Conservation (phyloP, 2,797 vertebrate species). For the Hyperoplus immaculatus region DNA sequence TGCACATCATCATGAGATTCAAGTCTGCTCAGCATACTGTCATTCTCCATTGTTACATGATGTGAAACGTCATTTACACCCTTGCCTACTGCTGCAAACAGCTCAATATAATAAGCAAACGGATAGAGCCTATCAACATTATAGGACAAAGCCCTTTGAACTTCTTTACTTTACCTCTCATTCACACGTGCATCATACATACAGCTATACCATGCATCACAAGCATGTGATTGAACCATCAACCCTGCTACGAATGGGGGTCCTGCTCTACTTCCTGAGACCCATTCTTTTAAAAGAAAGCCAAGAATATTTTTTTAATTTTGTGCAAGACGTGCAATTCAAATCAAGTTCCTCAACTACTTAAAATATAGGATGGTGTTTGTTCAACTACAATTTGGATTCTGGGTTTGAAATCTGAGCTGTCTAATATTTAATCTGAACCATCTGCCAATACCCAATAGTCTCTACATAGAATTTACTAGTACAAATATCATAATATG, state of each 20-base stretch:
- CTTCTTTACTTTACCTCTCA: background rate
- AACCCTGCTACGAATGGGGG: background rate
- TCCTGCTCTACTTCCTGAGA: background rate
- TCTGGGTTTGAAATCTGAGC: conserved; percentile 37
- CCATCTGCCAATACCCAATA: conserved; percentile 81
- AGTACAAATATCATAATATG: conserved; percentile 61
- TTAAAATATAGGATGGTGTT: conserved; percentile 34
- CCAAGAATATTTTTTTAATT: background rate
- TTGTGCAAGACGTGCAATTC: background rate
- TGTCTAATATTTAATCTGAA: conserved; percentile 84
- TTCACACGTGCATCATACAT: background rate
- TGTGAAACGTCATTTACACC: background rate
- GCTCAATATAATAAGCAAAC: background rate
- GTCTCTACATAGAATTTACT: conserved; percentile 48
- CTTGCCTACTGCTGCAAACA: background rate
- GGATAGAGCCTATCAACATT: background rate
- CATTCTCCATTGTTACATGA: background rate
- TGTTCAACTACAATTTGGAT: conserved; percentile 33
- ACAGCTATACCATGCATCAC: background rate
- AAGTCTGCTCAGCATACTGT: conserved; percentile 10
- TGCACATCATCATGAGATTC: conserved; percentile 3
- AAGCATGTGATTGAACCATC: background rate
- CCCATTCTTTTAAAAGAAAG: background rate
- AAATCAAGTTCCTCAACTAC: background rate
- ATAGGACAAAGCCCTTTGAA: background rate